A percentile compares a stretch with the other conserved stretches of the same genome.
Conservation (phyloP, 2,888 invertebrate genomes). For the Azorinus chamasolen region DNA sequence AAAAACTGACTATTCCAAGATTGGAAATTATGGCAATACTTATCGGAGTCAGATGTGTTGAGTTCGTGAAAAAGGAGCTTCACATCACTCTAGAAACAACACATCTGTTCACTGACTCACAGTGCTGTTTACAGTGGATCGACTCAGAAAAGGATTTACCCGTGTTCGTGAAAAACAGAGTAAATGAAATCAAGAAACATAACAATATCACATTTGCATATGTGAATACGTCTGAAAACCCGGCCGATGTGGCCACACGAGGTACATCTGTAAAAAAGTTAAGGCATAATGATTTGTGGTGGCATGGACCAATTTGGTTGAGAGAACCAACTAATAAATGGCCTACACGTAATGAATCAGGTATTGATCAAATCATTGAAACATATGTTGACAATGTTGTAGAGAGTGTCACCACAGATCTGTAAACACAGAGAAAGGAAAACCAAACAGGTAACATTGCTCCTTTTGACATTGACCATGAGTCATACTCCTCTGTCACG, state of each 20-base stretch:
- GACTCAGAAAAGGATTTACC: constrained; percentile 8
- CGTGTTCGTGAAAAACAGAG: constrained; percentile 22
- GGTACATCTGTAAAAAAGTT: constrained; percentile 5
- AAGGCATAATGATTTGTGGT: constrained; percentile 2
- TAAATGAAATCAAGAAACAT: constrained; percentile 22
- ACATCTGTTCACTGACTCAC: constrained; percentile 6
- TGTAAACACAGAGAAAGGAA: too few species aligned
- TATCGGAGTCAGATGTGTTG: constrained; percentile 4
- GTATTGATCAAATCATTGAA: too few species aligned
- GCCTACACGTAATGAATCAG: neutral
- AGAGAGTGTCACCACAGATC: too few species aligned
- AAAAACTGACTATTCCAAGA: constrained; percentile 9
- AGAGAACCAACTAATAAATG: constrained; percentile 3
- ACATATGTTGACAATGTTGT: too few species aligned
- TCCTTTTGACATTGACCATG: constrained; percentile 27
- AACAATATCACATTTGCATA: constrained; percentile 2
- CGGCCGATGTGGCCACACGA: constrained; percentile 8
- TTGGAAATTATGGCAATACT: constrained; percentile 6
- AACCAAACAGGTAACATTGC: too few species aligned
- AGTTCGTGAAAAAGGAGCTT: neutral
- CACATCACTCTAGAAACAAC: neutral
- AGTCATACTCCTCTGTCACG: constrained; percentile 16
- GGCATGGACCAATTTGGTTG: constrained; percentile 22
- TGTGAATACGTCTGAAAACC: constrained; percentile 20
- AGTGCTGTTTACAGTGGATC: constrained; percentile 15